Conservation (phyloP, 2,888 invertebrate genomes). For the Temnothorax rugatulus region DNA sequence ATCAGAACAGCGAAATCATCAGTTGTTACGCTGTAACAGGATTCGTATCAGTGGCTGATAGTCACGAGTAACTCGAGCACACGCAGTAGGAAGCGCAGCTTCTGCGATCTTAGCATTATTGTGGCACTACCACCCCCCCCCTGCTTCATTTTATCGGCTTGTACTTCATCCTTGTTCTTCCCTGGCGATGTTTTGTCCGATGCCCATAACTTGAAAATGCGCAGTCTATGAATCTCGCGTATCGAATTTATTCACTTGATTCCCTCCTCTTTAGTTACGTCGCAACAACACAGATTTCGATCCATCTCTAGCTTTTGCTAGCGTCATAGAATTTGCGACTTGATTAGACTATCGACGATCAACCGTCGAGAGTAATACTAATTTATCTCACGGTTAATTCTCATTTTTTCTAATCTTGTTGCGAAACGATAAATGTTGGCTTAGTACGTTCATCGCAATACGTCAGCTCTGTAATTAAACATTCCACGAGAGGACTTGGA, state of each 20-base stretch:
- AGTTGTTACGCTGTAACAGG: background rate
- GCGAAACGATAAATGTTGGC: conserved; percentile 12
- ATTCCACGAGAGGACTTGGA: background rate
- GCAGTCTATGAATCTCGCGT: conserved; percentile 50
- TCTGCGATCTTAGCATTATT: background rate
- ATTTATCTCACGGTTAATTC: conserved; percentile 50
- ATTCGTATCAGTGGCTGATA: background rate
- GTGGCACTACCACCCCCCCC: background rate
- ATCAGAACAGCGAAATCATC: conserved; percentile 21
- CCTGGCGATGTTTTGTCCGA: background rate
- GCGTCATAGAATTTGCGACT: conserved; percentile 47
- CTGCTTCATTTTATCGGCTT: background rate
- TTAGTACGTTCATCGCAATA: background rate
- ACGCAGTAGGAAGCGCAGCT: background rate
- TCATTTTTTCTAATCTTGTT: conserved; percentile 5
- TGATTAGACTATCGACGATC: conserved; percentile 52
- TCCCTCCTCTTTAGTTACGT: conserved; percentile 34
- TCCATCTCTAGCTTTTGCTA: background rate
- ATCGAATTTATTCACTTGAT: conserved; percentile 61
- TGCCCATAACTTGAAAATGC: conserved; percentile 56
- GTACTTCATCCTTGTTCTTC: background rate
- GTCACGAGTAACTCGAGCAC: background rate
- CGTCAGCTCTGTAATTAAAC: background rate
- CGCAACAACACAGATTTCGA: conserved; percentile 4
- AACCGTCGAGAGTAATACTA: conserved; percentile 25